These are phyloP conservation scores for Sebastes diploproa DNA, from an alignment of 2,797 vertebrate genomes.

Conservation along the genomic window DNA sequence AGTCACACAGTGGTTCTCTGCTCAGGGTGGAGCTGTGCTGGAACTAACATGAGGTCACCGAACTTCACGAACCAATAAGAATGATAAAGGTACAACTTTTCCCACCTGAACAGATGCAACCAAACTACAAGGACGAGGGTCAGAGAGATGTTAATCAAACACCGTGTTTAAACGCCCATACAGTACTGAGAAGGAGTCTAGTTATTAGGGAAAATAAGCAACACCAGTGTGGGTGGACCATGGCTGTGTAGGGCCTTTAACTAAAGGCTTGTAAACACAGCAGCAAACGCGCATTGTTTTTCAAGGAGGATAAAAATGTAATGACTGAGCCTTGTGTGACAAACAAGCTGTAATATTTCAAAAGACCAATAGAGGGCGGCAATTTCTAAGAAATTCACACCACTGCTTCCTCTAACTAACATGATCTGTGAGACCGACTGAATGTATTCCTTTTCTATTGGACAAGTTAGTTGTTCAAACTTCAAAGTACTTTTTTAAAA, in stretches of 20 bases:
- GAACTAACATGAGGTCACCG: background rate
- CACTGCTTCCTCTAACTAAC: background rate
- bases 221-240: too few relatives aligned
- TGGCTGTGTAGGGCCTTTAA: background rate
- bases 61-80: background rate
- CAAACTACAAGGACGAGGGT: background rate
- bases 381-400: conserved; percentile 21
- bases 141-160: background rate
- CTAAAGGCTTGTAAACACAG: background rate
- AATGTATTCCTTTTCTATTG: background rate
- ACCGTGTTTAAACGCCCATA: rapidly evolving
- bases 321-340: too few relatives aligned
- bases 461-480: background rate
- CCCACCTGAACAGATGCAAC: background rate
- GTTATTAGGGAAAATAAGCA: background rate
- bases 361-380: conserved; percentile 34
- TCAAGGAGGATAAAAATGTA: background rate
- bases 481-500: background rate
- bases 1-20: background rate
- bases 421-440: too few relatives aligned
- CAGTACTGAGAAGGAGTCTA: background rate
- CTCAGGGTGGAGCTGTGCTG: background rate
- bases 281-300: background rate
- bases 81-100: background rate
- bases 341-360: background rate